Evolutionary conservation across 2,888 invertebrate genomes (phyloP), one percentile per base, ranked within the genome.

Genomic region (Rhagonycha fulva): DNA sequence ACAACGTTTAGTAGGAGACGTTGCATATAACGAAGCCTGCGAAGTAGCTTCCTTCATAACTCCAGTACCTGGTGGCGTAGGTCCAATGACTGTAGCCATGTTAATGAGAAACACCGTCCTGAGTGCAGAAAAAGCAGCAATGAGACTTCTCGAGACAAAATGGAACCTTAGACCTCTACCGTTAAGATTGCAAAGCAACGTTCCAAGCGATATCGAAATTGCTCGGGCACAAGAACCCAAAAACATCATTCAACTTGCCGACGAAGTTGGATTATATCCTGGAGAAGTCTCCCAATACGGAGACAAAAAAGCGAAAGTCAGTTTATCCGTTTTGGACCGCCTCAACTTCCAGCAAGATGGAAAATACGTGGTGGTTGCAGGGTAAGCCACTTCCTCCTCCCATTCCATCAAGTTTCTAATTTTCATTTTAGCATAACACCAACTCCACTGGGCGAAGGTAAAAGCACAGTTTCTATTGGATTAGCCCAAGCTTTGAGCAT

Each of bases 31-130:
- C 19, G 95, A 95, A 86, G 98, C 95, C 5, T 90, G 91, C 81
- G 87, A 91, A 81, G 93, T 95, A 78, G 98, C 98, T 14, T 93
- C 95, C 0, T 93, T 92, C 88, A 95, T 98, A 84, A 98, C 98
- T 24, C 98, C 98, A 4, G 98, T 98, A 70, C 97, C 97, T 11
- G 96, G 96, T 74, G 99, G 99, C 78, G 99, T 99, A 77, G 99
- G 99, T 0, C 99, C 99, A 14, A 98, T 99, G 98, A 99, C 99
- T 0, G 99, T 98, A 79, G 98, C 98, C 19, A 98, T 98, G 98
- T 89, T 97, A 32, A 96, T 98, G 96, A 92, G 93, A 83, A 99
- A 99, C 89, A 98, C 98, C 0, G 95, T 98, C 47, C 90, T 94
- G 80, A 94, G 97, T 70, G 97, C 98, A 9, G 89, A 92, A 82